phyloP scores from a whole-genome alignment of 2,888 invertebrate genomes.

The Eumerus sabulonum region DNA sequence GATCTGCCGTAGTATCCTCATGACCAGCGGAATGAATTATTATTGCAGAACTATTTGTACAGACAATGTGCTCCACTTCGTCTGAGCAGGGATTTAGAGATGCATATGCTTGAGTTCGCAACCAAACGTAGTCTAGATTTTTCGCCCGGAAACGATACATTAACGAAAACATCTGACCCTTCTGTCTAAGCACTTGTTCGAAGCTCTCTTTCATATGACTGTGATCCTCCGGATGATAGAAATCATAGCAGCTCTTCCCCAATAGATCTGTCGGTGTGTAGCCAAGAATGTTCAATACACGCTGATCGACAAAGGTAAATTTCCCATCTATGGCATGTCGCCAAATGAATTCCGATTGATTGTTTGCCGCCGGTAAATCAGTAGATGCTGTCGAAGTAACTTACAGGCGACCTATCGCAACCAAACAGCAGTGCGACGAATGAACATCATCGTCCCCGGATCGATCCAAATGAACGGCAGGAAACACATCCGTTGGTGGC shows the following conservation, averaged over 20 bases:
- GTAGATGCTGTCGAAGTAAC: conserved; percentile 93
- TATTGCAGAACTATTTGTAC: conserved; percentile 93
- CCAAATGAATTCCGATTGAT: conserved; percentile 96
- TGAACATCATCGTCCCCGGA: conserved; percentile 85
- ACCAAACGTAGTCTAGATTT: conserved; percentile 96
- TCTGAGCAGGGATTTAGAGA: conserved; percentile 99
- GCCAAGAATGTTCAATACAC: conserved; percentile 93
- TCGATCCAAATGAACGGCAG: conserved; percentile 92
- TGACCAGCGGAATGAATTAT: conserved; percentile 74
- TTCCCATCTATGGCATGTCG: conserved; percentile 98
- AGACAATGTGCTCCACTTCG: conserved; percentile 99
- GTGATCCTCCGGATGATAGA: conserved; percentile 98
- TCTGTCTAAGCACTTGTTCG: conserved; percentile 97
- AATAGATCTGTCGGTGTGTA: conserved; percentile 96
- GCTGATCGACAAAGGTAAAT: conserved; percentile 99
- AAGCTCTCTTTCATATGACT: conserved; percentile 98
- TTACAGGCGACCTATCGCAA: conserved; percentile 95
- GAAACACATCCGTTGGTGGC: conserved; percentile 94
- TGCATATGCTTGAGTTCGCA: conserved; percentile 98
- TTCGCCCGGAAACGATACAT: conserved; percentile 98
- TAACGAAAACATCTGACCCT: conserved; percentile 97
- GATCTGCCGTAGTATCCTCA: conserved; percentile 75
- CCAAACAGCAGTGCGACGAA: conserved; percentile 95
- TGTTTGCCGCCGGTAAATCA: conserved; percentile 92
- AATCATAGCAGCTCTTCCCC: conserved; percentile 97